A percentile compares a stretch with the other conserved stretches of the same genome.
Evolutionary conservation across 1,140 invertebrate genomes (phyloP).

Genomic region (Papilio polytes): DNA sequence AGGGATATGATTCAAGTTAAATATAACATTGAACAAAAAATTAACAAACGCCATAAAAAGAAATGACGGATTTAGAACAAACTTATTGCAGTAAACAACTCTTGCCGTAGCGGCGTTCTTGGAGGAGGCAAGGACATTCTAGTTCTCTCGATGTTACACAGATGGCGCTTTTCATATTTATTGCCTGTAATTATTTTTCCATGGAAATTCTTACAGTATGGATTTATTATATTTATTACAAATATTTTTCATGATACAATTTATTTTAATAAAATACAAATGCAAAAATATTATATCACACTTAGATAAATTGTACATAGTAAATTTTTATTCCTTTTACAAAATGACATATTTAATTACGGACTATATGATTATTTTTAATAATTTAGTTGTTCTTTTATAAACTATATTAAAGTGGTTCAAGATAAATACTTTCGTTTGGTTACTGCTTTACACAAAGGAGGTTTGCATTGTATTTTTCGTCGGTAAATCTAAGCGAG

Average conservation of each 20-base stretch:
- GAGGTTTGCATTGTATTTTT: conserved; percentile 1
- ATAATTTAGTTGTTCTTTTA: not conserved
- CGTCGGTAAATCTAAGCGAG: conserved; percentile 15
- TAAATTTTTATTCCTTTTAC: too few relatives aligned
- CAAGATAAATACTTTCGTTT: not conserved
- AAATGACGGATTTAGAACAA: conserved; percentile 17
- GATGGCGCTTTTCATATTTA: conserved; percentile 51
- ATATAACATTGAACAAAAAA: not conserved
- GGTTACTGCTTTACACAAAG: not conserved
- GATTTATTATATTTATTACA: not conserved
- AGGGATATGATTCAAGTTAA: not conserved
- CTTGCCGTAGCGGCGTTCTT: conserved; percentile 42
- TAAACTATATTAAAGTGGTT: not conserved
- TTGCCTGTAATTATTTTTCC: not conserved
- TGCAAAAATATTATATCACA: too few relatives aligned
- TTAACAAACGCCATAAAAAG: not conserved
- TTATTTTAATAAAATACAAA: not conserved
- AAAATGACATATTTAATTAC: too few relatives aligned
- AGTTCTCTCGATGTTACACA: conserved; percentile 42
- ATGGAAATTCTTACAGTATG: not conserved
- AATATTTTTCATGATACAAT: not conserved
- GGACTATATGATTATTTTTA: too few relatives aligned
- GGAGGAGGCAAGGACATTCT: conserved; percentile 31
- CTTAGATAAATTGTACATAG: too few relatives aligned
- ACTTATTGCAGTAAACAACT: conserved; percentile 22